Evolutionary conservation across 1,140 invertebrate species (phyloP).

Genomic region (Ptiloglossa arizonensis): DNA sequence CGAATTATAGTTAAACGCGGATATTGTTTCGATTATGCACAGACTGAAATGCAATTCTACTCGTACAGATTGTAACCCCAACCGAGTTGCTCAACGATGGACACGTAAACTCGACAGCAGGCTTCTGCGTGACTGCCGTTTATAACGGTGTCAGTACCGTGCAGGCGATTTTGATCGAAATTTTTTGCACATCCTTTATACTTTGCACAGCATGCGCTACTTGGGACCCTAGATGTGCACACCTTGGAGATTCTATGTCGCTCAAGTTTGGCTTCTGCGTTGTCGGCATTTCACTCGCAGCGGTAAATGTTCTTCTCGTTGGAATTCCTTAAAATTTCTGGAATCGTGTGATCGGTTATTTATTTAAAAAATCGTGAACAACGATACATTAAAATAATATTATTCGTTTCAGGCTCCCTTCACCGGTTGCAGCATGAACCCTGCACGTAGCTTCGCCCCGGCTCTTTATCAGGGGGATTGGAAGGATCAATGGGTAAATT

Average conservation of each 20-base stretch:
- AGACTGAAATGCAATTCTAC: background rate
- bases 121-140: constrained; percentile 84
- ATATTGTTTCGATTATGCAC: background rate
- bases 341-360: background rate
- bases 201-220: constrained; percentile 85
- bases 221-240: constrained; percentile 84
- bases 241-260: constrained; percentile 83
- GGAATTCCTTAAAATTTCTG: background rate
- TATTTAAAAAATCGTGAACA: background rate
- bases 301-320: constrained; percentile 65
- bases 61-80: constrained; percentile 80
- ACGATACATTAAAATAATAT: background rate
- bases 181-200: constrained; percentile 83
- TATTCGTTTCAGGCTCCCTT: constrained; percentile 80
- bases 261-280: constrained; percentile 86
- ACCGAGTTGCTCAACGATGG: constrained; percentile 69
- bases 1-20: background rate
- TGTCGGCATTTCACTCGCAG: constrained; percentile 84
- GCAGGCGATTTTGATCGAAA: constrained; percentile 84
- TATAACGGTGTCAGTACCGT: constrained; percentile 77
- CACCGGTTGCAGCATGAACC: constrained; percentile 91
- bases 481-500: constrained; percentile 87
- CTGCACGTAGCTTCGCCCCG: constrained; percentile 89
- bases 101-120: constrained; percentile 56
- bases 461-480: constrained; percentile 87